Conservation (phyloP, 1,140 invertebrate genomes). For the Drosophila serrata region DNA sequence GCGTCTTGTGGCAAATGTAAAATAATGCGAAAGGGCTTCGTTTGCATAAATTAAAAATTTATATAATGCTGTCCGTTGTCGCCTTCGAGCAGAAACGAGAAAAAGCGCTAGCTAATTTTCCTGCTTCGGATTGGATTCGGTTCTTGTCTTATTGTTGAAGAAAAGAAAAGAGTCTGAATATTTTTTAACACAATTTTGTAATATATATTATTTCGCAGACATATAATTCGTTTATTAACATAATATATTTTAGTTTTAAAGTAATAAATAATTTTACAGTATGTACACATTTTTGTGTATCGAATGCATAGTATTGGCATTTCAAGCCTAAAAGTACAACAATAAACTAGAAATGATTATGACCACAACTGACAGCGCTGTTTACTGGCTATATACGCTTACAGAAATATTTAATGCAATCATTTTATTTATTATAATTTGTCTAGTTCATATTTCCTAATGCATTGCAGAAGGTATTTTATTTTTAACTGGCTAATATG, state of each 20-base stretch:
- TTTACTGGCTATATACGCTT: slow-evolving; percentile 29
- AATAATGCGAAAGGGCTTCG: slow-evolving; percentile 85
- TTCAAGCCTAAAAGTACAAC: slow-evolving; percentile 64
- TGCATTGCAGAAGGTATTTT: slow-evolving; percentile 9
- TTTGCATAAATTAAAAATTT: slow-evolving; percentile 85
- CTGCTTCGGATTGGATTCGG: not conserved
- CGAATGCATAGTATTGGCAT: slow-evolving; percentile 26
- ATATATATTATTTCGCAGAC: slow-evolving; percentile 55
- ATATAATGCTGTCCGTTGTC: slow-evolving; percentile 75
- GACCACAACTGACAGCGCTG: slow-evolving; percentile 42
- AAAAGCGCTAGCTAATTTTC: slow-evolving; percentile 58
- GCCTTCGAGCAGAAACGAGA: slow-evolving; percentile 20
- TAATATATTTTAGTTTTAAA: slow-evolving; percentile 40
- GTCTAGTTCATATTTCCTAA: slow-evolving; percentile 48
- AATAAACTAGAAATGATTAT: slow-evolving; percentile 70
- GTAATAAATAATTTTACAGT: slow-evolving; percentile 41
- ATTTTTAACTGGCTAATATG: slow-evolving; percentile 33
- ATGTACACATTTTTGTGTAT: slow-evolving; percentile 30
- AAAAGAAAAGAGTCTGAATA: slow-evolving; percentile 8
- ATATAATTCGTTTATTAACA: slow-evolving; percentile 68
- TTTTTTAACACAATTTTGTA: slow-evolving; percentile 76
- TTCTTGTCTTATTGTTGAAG: slow-evolving; percentile 47
- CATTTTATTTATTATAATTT: slow-evolving; percentile 56
- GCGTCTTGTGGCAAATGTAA: slow-evolving; percentile 82
- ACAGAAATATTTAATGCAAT: slow-evolving; percentile 27